Conservation (phyloP, 2,113 vertebrate species). For the Fulica atra region DNA sequence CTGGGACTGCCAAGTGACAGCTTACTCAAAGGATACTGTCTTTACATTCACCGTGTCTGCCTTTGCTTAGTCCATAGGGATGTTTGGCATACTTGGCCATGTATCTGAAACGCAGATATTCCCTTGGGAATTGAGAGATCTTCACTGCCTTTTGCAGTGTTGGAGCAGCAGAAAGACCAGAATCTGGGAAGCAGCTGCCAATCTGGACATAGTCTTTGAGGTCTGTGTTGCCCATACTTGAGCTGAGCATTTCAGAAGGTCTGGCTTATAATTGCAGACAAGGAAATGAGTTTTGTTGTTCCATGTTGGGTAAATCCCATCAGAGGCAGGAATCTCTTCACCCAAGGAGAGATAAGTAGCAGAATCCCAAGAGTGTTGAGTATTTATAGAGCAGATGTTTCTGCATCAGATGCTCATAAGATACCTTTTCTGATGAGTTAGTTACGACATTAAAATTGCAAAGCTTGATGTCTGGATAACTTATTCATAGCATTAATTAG, state of each 20-base stretch:
- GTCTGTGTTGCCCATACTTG: background rate
- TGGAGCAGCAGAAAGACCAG: background rate
- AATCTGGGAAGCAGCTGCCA: background rate
- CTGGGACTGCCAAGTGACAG: background rate
- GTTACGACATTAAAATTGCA: background rate
- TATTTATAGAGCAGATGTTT: background rate
- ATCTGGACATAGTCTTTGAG: background rate
- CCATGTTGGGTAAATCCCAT: background rate
- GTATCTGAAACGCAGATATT: background rate
- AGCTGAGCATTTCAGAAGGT: background rate
- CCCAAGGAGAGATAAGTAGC: background rate
- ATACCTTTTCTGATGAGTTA: background rate
- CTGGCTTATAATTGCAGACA: background rate
- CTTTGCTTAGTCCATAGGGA: background rate
- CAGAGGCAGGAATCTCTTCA: background rate
- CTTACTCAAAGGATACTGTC: background rate
- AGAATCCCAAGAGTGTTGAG: background rate
- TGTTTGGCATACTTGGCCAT: no score
- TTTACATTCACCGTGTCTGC: fast-evolving
- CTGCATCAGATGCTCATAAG: background rate
- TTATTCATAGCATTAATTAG: conserved; percentile 22
- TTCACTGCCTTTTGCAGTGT: background rate
- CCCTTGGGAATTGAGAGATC: background rate
- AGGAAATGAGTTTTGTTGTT: background rate
- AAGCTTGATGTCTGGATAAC: background rate